Base-by-base conservation (phyloP, 1,140 invertebrate genomes). In the Solenopsis fugax region DNA sequence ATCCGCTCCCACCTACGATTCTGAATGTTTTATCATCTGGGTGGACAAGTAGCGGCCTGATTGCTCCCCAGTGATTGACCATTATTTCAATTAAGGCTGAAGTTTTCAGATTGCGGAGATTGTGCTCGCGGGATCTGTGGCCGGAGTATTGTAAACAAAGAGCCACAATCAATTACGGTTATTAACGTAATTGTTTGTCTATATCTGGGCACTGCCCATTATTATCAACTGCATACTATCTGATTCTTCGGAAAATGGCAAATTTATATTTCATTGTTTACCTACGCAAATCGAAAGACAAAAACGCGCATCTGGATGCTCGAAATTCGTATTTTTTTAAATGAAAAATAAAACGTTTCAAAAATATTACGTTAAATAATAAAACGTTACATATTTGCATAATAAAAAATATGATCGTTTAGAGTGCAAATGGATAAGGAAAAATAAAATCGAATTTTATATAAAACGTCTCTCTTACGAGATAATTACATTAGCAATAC, bases 51-150 rank as follows among this genome's bases (percentile, higher is more conserved):
- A 81, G 24, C 24, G 52, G 21, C 29, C 45, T 75, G 45, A 84
- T 84, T 73, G 50, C 24, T 29, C 54, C 64, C 21, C 54, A 41
- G 16, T 60, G 69, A 84, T 84, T 50, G 54, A 73, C 80, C 54
- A 50, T 84, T 73, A 84, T n/a, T 75, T 60, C 69, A 84, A 84
- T 84, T 84, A 84, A 24, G 69, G 54, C n/a, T 75, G 56, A 50
- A 75, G 73, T 84, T 84, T 75, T 84, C 54, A 60, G 56, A 75
- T 84, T 73, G 18, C 45, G 54, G 41, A 37, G 45, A 10, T 84
- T 84, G 18, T n/a, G 18, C 29, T 34, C 56, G n/a, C 12, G 41
- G 10, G 41, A 5, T 34, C 41, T 60, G 4, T 41, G 62, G 6
- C 54, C 24, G 67, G 2, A 2, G 24, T 48, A 72, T 48, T 9